Conservation (phyloP, 53 echinoderm and acorn worm genomes). For the Zoroaster sp. region DNA sequence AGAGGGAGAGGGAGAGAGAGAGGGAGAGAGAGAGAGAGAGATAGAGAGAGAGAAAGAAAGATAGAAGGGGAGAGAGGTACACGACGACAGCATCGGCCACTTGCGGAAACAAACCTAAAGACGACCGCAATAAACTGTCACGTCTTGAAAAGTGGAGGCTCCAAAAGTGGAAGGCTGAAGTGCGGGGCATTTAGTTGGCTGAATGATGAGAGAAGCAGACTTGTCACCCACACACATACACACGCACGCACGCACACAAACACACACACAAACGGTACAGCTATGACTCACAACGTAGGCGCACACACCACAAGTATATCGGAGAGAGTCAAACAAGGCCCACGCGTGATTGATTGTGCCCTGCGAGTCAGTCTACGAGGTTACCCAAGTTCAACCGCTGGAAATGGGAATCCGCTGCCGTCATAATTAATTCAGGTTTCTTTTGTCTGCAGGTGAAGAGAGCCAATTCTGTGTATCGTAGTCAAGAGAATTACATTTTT, state of each 20-base stretch:
- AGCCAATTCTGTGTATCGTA: slow-evolving; percentile 24
- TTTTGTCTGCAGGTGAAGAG: slow-evolving; percentile 36
- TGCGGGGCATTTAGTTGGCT: slow-evolving; percentile 23
- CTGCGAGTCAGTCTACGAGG: slow-evolving; percentile 24
- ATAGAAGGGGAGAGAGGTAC: neutral
- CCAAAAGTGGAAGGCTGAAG: slow-evolving; percentile 21
- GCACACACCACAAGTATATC: neutral
- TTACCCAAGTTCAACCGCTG: slow-evolving; percentile 36
- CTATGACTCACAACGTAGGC: slow-evolving; percentile 46
- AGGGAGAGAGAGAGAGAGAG: neutral
- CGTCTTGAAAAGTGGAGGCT: slow-evolving; percentile 27
- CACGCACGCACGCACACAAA: neutral
- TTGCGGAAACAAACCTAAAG: neutral
- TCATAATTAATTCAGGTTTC: slow-evolving; percentile 44
- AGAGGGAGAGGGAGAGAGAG: neutral
- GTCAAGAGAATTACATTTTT: neutral
- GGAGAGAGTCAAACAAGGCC: neutral
- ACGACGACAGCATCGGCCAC: slow-evolving; percentile 5
- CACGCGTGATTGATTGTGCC: slow-evolving; percentile 26
- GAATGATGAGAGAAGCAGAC: slow-evolving; percentile 6
- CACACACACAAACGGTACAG: neutral
- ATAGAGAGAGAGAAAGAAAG: neutral
- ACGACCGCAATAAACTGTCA: slow-evolving; percentile 36
- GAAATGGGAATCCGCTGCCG: neutral
- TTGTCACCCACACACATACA: no score